Evolutionary conservation across 2,888 invertebrate genomes (phyloP), one percentile per base, ranked within the genome.

Genomic region (Macropis europaea): DNA sequence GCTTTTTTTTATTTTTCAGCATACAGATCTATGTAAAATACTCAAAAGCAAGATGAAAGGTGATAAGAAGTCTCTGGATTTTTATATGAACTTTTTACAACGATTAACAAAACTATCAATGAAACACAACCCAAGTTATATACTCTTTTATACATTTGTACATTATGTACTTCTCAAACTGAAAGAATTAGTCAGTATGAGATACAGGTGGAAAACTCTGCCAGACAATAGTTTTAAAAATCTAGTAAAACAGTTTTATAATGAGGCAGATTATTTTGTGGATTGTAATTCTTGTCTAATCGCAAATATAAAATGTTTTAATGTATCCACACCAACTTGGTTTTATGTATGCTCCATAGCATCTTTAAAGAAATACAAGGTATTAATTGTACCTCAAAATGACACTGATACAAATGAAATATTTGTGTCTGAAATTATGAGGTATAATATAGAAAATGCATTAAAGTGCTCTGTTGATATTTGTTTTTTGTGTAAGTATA

Each of bases 401-500:
- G 40, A 81, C 53, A 45, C 66, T 11, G 11, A 60, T 50, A 43
- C 73, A 32, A 66, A 82, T 52, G 45, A 60, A 42, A 63, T 90
- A 34, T 75, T 82, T 61, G 42, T 87, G n/a, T 87, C 87, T 0
- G 84, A 88, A 76, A 85, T 80, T 11, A 82, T 79, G 77, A 75
- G 71, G 43, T 77, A 80, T 43, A 90, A 90, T 70, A 30, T 88
- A 45, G 71, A 81, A 70, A 85, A 82, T 28, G 2, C 56, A 24
- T 56, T 85, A 63, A 7, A 59, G 19, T 74, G 62, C 50, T 13
- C 57, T 2, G 53, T 80, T 24, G 56, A 78, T 4, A 42, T 66
- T 3, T 87, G 82, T 60, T 87, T 87, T 69, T 71, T 89, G 48
- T 47, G 89, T 89, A 73, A 85, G 87, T 84, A 80, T 26, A 47